A percentile compares a stretch with the other conserved stretches of the same genome.
Conservation (phyloP, 2,113 vertebrate genomes). For the Pelusios castaneus region DNA sequence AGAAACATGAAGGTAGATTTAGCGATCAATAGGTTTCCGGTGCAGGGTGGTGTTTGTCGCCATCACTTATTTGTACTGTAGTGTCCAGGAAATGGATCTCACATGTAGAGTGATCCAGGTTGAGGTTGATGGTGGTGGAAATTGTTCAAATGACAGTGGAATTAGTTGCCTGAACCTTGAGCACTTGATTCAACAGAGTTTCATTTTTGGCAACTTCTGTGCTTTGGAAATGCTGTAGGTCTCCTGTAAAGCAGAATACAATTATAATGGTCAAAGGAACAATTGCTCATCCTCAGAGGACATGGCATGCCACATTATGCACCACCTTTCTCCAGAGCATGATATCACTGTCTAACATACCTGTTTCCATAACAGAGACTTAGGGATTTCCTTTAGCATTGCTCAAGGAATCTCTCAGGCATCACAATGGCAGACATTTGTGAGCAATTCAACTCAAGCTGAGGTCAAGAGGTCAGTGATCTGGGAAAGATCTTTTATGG, state of each 20-base stretch:
- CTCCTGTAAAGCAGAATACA: neutral
- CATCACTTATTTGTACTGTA: no score
- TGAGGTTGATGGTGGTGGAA: no score
- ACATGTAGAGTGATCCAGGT: no score
- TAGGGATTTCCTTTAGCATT: neutral
- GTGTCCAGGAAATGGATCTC: no score
- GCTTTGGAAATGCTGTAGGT: rapidly evolving
- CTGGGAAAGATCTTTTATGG: neutral
- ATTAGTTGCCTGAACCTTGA: rapidly evolving
- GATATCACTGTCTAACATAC: neutral
- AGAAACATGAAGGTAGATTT: no score
- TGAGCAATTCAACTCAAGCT: neutral
- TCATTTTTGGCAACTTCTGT: neutral
- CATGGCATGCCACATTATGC: rapidly evolving
- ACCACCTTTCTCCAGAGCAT: rapidly evolving
- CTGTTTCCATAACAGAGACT: neutral
- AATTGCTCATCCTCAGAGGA: rapidly evolving
- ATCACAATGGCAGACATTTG: neutral
- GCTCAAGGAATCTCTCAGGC: neutral
- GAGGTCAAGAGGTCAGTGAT: neutral
- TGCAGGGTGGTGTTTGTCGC: no score
- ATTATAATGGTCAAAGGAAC: neutral
- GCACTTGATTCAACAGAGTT: rapidly evolving
- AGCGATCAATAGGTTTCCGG: no score
- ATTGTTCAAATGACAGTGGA: no score